These are phyloP conservation scores for Idaea dimidiata DNA, from an alignment of 2,888 invertebrate genomes.

Conservation along the genomic window DNA sequence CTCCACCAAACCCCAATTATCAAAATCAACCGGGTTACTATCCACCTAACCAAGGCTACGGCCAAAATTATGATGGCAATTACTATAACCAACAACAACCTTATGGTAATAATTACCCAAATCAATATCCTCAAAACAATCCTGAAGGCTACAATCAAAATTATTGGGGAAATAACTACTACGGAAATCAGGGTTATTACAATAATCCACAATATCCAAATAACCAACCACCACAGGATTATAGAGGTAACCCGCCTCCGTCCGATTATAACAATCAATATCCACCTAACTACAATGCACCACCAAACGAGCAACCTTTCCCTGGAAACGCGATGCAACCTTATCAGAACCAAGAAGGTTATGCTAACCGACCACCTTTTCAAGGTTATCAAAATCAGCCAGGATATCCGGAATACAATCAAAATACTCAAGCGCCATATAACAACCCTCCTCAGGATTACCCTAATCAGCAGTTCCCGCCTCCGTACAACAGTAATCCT, in stretches of 20 bases:
- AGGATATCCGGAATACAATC: constrained; percentile 57
- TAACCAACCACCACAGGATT: constrained; percentile 58
- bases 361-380: constrained; percentile 56
- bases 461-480: constrained; percentile 55
- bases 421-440: constrained; percentile 40
- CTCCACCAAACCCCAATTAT: constrained; percentile 66
- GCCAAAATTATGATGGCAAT: constrained; percentile 64
- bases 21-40: constrained; percentile 65
- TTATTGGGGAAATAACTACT: constrained; percentile 69
- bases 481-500: constrained; percentile 46
- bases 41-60: constrained; percentile 74
- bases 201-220: constrained; percentile 67
- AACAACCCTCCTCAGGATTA: constrained; percentile 51
- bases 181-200: constrained; percentile 64
- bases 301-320: constrained; percentile 52
- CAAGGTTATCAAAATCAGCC: constrained; percentile 51
- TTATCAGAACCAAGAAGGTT: constrained; percentile 57
- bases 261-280: constrained; percentile 50
- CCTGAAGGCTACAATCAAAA: constrained; percentile 66
- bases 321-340: constrained; percentile 55
- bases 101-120: constrained; percentile 64
- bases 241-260: constrained; percentile 46
- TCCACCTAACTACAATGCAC: constrained; percentile 56
- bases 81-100: constrained; percentile 68
- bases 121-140: constrained; percentile 63